Conservation (phyloP, 2,113 vertebrate genomes). For the Zosterops pallidus region DNA sequence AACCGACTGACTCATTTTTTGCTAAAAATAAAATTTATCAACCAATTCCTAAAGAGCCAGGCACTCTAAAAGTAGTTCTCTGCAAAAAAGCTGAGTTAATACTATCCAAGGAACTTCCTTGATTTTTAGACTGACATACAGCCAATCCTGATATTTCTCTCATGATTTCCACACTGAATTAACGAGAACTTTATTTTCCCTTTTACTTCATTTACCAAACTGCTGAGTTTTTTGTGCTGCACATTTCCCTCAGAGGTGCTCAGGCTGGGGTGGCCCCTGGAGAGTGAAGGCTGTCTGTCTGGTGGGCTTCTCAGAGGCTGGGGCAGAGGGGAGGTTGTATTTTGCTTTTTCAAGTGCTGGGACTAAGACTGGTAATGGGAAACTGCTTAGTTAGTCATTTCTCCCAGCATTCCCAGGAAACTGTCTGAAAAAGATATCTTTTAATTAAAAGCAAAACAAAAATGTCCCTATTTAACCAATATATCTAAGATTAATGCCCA, state of each 20-base stretch:
- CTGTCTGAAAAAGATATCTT: neutral
- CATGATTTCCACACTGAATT: neutral
- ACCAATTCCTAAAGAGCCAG: neutral
- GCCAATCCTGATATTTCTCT: neutral
- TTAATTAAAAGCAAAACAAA: neutral
- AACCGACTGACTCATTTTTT: neutral
- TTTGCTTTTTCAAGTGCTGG: neutral
- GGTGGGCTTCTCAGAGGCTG: neutral
- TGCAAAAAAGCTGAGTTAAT: neutral
- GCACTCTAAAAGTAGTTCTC: neutral
- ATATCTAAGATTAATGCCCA: neutral
- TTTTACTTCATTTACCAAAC: neutral
- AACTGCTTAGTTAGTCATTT: neutral
- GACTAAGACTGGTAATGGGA: neutral
- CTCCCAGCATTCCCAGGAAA: neutral
- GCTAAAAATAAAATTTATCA: neutral
- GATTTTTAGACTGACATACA: neutral
- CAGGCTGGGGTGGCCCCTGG: neutral
- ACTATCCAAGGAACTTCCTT: neutral
- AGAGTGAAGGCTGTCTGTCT: fast-evolving
- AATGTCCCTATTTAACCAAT: neutral
- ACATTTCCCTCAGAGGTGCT: neutral
- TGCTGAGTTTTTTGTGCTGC: neutral
- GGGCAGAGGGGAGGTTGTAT: fast-evolving
- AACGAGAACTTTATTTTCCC: neutral